These are phyloP conservation scores for Gnathochromis pfefferi DNA, from an alignment of 2,113 vertebrate genomes.

Conservation along the genomic window DNA sequence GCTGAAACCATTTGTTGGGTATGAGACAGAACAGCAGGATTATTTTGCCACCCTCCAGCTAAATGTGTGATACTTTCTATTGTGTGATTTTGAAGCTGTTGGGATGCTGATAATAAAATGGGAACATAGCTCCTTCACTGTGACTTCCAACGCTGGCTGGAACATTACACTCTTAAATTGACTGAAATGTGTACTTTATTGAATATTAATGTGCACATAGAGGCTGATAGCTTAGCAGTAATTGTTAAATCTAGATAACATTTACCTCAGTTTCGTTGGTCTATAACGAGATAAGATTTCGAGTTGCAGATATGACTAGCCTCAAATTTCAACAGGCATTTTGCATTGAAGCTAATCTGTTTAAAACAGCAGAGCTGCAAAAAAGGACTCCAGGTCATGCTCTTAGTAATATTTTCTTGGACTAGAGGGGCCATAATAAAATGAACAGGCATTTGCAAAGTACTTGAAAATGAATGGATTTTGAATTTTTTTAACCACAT, in stretches of 20 bases:
- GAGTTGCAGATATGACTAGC: background rate
- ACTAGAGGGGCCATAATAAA: background rate
- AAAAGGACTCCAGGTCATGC: background rate
- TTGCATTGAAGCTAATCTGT: background rate
- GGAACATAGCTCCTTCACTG: background rate
- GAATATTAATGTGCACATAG: background rate
- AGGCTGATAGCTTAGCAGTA: background rate
- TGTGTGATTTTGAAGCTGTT: background rate
- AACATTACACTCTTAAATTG: background rate
- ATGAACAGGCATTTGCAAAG: background rate
- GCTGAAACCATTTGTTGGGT: conserved; percentile 19
- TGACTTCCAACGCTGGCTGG: background rate
- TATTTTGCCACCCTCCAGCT: background rate
- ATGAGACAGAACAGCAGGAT: background rate
- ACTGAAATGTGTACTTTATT: background rate
- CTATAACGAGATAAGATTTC: background rate
- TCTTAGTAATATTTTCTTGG: background rate
- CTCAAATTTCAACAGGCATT: background rate
- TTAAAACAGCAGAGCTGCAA: background rate
- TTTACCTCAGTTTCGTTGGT: background rate
- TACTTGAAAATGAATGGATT: background rate
- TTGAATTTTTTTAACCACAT: background rate
- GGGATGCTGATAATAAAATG: background rate
- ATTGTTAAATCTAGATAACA: background rate
- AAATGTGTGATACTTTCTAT: background rate